Conservation (phyloP, 2,797 vertebrate genomes). For the Rousettus madagascariensis region DNA sequence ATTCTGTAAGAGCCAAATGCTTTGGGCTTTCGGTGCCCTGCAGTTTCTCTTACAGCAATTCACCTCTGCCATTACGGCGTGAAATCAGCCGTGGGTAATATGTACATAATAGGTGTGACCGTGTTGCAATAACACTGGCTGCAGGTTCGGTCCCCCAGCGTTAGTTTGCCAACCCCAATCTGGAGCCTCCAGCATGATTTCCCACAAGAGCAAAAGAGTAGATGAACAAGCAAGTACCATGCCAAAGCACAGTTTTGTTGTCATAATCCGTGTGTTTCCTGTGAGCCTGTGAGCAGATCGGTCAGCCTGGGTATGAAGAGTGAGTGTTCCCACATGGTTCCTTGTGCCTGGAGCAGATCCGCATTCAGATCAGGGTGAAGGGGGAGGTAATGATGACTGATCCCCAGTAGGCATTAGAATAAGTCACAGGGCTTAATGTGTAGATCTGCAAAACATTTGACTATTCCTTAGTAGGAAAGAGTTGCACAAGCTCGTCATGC, state of each 20-base stretch:
- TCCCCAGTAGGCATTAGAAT: neutral
- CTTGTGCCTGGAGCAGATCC: neutral
- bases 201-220: neutral
- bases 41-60: neutral
- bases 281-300: accelerated
- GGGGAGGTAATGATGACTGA: neutral
- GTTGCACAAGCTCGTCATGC: accelerated
- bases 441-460: neutral
- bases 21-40: neutral
- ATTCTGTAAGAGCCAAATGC: neutral
- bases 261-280: neutral
- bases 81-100: neutral
- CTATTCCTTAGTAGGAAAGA: neutral
- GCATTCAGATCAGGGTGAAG: neutral
- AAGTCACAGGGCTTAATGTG: neutral
- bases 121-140: neutral
- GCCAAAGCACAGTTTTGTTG: neutral
- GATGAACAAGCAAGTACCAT: no score
- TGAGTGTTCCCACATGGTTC: neutral
- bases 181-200: accelerated
- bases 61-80: neutral
- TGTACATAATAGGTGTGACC: accelerated
- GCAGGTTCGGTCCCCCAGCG: neutral
- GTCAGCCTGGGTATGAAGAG: neutral
- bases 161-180: neutral